Evolutionary conservation across 2,888 invertebrate species (phyloP).

Genomic region (Parapristionchus giblindavisi): DNA sequence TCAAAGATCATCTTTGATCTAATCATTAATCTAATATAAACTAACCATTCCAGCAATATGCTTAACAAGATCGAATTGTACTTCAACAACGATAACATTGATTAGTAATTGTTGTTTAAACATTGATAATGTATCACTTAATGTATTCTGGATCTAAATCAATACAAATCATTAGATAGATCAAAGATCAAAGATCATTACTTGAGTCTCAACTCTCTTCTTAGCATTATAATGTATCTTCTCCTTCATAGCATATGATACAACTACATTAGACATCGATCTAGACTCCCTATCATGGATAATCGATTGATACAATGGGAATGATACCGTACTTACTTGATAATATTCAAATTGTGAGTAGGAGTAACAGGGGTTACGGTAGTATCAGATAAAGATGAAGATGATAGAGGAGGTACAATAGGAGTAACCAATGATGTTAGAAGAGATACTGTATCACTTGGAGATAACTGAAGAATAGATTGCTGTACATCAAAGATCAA

Average conservation of each 20-base stretch:
- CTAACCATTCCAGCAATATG: slow-evolving; percentile 39
- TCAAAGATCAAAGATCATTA: no score
- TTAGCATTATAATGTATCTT: slow-evolving; percentile 12
- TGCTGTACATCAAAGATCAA: no score
- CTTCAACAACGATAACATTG: slow-evolving; percentile 45
- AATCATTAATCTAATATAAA: neutral
- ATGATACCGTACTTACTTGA: neutral
- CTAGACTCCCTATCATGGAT: neutral
- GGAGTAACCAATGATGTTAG: no score
- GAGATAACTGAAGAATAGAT: no score
- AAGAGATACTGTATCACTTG: no score
- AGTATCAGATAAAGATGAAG: no score
- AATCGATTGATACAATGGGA: neutral
- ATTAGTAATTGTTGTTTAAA: slow-evolving; percentile 42
- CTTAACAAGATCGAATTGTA: slow-evolving; percentile 42
- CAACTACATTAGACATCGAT: neutral
- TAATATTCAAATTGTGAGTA: neutral
- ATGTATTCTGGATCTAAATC: slow-evolving; percentile 28
- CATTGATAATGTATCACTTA: slow-evolving; percentile 39
- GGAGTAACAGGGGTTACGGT: no score
- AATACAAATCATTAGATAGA: neutral
- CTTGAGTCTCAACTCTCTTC: slow-evolving; percentile 34
- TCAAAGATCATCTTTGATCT: slow-evolving; percentile 28
- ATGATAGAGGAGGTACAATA: no score
- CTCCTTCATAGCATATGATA: slow-evolving; percentile 6